Evolutionary conservation across 2,797 vertebrate species (phyloP).

Genomic region (Pteronotus mesoamericanus): DNA sequence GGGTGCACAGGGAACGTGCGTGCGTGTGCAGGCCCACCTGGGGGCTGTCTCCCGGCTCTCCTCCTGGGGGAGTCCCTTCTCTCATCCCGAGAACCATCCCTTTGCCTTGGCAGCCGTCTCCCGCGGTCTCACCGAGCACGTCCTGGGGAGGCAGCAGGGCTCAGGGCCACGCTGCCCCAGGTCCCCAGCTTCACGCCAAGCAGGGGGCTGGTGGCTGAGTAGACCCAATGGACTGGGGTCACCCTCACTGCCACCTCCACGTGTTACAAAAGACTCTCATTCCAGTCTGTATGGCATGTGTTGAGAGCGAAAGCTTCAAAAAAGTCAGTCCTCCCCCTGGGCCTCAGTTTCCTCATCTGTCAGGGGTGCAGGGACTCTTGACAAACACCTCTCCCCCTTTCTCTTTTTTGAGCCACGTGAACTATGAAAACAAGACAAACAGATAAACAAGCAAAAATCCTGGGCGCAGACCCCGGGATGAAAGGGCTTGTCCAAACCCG

Average conservation of each 20-base stretch:
- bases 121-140: background rate
- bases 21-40: rapidly evolving
- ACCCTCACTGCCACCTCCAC: background rate
- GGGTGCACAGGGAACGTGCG: background rate
- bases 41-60: background rate
- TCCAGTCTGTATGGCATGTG: background rate
- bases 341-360: background rate
- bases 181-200: rapidly evolving
- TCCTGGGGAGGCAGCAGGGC: background rate
- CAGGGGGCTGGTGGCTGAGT: background rate
- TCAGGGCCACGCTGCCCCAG: background rate
- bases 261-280: background rate
- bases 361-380: background rate
- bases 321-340: background rate
- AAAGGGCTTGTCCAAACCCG: background rate
- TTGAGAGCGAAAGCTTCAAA: rapidly evolving
- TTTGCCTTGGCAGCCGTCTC: background rate
- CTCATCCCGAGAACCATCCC: background rate
- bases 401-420: background rate
- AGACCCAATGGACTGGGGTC: rapidly evolving
- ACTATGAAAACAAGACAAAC: background rate
- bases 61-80: background rate
- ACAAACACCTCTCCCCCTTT: background rate
- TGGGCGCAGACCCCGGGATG: rapidly evolving
- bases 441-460: background rate